Conservation (phyloP, 2,888 invertebrate genomes). For the Cheilosia urbana region DNA sequence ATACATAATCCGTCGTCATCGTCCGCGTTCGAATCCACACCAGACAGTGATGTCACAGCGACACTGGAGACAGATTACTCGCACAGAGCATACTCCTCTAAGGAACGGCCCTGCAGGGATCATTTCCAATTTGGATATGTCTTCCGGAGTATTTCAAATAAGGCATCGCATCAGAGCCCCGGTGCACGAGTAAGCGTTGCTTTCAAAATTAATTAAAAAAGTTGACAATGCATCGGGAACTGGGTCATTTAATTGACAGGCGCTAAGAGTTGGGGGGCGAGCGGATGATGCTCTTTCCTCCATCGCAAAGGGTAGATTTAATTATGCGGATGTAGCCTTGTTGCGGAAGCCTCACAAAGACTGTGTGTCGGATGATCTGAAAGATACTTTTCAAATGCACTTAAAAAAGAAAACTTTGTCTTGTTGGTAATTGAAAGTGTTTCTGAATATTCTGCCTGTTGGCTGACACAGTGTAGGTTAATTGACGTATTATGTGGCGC, state of each 20-base stretch:
- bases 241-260: conserved; percentile 70
- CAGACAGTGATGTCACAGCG: conserved; percentile 15
- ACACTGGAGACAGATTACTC: conserved; percentile 1
- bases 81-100: neutral
- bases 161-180: neutral
- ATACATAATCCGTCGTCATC: neutral
- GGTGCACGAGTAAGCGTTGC: conserved; percentile 14
- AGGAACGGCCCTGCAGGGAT: conserved; percentile 6
- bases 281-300: neutral
- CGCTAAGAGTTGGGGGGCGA: conserved; percentile 20
- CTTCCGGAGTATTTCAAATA: conserved; percentile 12
- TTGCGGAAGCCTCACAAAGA: conserved; percentile 10
- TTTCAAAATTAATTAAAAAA: conserved; percentile 72
- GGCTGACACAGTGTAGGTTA: neutral
- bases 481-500: neutral
- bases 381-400: conserved; percentile 47
- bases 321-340: conserved; percentile 51
- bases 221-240: conserved; percentile 67
- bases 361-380: conserved; percentile 26
- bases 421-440: conserved; percentile 45
- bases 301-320: conserved; percentile 46
- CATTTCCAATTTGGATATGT: conserved; percentile 24
- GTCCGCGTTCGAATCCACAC: neutral
- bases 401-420: conserved; percentile 54
- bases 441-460: neutral